These are phyloP conservation scores for Porites cylindrica DNA, from an alignment of 92 coral and sea anemone species.

Conservation along the genomic window DNA sequence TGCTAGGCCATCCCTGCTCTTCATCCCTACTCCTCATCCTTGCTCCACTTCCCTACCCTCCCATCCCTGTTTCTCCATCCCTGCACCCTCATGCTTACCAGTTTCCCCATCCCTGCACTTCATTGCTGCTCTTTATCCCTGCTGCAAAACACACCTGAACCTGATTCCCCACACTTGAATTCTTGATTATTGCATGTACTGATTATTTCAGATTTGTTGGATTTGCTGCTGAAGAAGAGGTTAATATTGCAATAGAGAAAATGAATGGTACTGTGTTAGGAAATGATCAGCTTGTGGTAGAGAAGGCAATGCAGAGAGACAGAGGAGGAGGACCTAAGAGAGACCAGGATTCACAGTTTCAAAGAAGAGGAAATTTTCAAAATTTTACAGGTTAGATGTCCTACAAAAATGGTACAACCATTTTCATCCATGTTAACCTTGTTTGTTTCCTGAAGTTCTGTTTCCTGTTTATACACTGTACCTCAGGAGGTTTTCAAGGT, in stretches of 20 bases:
- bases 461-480: no score
- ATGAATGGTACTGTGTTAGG: slow-evolving; percentile 69
- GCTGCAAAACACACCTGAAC: background rate
- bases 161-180: background rate
- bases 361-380: slow-evolving; percentile 13
- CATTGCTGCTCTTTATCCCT: no score
- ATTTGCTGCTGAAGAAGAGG: slow-evolving; percentile 78
- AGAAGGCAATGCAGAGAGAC: slow-evolving; percentile 62
- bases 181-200: background rate
- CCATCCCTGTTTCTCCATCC: no score
- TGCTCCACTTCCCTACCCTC: no score
- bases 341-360: slow-evolving; percentile 6
- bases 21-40: no score
- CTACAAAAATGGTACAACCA: background rate
- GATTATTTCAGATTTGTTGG: slow-evolving; percentile 72
- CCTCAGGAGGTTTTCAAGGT: no score
- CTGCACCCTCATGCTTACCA: no score
- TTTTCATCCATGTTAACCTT: background rate
- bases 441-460: no score
- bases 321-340: slow-evolving; percentile 24
- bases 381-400: slow-evolving; percentile 6
- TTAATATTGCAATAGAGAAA: slow-evolving; percentile 67
- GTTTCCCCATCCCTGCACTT: no score
- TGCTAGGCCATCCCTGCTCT: no score
- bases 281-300: slow-evolving; percentile 67